phyloP scores from a whole-genome alignment of 2,888 invertebrate genomes.

The Perizoma affinitatum region DNA sequence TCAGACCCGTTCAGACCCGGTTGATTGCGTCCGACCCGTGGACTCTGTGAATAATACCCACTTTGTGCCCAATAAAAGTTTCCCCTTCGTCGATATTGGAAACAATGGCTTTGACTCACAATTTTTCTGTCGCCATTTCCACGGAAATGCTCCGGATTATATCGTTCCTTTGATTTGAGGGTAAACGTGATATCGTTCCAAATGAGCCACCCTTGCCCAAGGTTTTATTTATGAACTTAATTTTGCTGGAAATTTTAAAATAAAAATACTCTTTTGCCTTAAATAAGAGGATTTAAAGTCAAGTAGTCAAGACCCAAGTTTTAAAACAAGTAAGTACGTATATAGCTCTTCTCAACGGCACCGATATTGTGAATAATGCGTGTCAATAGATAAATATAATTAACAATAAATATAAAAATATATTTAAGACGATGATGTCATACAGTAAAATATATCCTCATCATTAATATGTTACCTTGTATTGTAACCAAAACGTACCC shows the following conservation, averaged over 20 bases:
- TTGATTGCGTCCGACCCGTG: constrained; percentile 75
- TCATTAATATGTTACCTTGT: too few relatives aligned
- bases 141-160: constrained; percentile 70
- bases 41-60: constrained; percentile 80
- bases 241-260: constrained; percentile 29
- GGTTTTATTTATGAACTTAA: constrained; percentile 49
- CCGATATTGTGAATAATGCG: too few relatives aligned
- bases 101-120: constrained; percentile 80
- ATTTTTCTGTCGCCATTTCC: constrained; percentile 67
- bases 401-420: too few relatives aligned
- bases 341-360: too few relatives aligned
- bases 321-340: too few relatives aligned
- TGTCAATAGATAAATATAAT: too few relatives aligned
- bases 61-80: constrained; percentile 82
- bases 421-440: too few relatives aligned
- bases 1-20: constrained; percentile 39
- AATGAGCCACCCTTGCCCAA: constrained; percentile 57
- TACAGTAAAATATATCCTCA: too few relatives aligned
- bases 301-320: constrained; percentile 1
- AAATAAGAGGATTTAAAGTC: constrained; percentile 21
- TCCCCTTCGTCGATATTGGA: constrained; percentile 77
- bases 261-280: constrained; percentile 25
- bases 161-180: constrained; percentile 76
- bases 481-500: too few relatives aligned
- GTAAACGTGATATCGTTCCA: constrained; percentile 73